phyloP scores from a whole-genome alignment of 2,113 vertebrate genomes.

The Anoplopoma fimbria region DNA sequence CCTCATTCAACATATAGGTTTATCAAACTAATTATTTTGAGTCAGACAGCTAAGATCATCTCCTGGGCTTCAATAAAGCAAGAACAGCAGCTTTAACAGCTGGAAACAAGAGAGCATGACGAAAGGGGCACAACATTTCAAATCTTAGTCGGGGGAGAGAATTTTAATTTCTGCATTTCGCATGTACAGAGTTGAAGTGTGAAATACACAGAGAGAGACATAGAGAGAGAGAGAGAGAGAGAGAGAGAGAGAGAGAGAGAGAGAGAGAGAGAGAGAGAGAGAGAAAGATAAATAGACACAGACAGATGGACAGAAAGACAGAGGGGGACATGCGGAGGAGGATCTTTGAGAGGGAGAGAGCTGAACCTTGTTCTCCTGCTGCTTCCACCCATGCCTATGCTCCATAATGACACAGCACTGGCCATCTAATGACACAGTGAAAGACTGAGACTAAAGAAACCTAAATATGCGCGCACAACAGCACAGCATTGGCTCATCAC shows the following conservation, averaged over 20 bases:
- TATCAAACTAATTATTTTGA: constrained; percentile 34
- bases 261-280: constrained; percentile 3
- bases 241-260: background rate
- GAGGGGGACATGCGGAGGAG: constrained; percentile 66
- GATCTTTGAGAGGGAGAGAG: constrained; percentile 57
- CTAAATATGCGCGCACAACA: constrained; percentile 56
- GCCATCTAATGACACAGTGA: constrained; percentile 72
- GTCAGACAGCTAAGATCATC: background rate
- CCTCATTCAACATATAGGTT: constrained; percentile 13
- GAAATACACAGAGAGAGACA: constrained; percentile 4
- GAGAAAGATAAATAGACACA: constrained; percentile 54
- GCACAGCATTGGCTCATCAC: constrained; percentile 38
- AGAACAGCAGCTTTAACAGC: constrained; percentile 40
- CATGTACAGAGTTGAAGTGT: constrained; percentile 30
- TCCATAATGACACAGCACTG: constrained; percentile 78
- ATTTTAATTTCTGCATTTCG: constrained; percentile 47
- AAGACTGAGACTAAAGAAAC: constrained; percentile 60
- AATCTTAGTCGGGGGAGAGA: constrained; percentile 28
- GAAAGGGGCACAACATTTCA: constrained; percentile 25
- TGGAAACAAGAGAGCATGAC: constrained; percentile 29
- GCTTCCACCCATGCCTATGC: constrained; percentile 73
- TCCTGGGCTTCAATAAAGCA: constrained; percentile 36
- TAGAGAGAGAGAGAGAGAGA: constrained; percentile 4
- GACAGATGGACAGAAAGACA: constrained; percentile 57
- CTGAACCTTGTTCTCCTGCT: constrained; percentile 73